Conservation (phyloP, 2,888 invertebrate species). For the Sarcophaga caerulescens region DNA sequence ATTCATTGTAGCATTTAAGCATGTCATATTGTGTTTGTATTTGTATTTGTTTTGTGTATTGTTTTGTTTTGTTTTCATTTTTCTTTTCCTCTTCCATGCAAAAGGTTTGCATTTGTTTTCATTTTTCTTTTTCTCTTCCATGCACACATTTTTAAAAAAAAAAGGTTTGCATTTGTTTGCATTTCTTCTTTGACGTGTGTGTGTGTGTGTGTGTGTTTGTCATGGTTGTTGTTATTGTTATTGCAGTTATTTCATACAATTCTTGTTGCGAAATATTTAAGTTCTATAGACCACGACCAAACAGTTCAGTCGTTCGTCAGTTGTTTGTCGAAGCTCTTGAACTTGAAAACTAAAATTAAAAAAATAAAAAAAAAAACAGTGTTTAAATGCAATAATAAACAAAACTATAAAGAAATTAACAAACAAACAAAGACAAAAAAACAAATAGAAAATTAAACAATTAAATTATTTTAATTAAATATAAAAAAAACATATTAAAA, state of each 20-base stretch:
- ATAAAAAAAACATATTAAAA: not conserved
- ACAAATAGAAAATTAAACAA: not conserved
- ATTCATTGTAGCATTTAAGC: conserved; percentile 24
- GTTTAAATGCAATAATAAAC: conserved; percentile 13
- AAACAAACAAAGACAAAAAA: conserved; percentile 8
- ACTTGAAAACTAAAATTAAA: conserved; percentile 63
- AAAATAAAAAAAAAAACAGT: not conserved
- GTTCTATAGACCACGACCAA: conserved; percentile 65
- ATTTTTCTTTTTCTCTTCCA: conserved; percentile 10
- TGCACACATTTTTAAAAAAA: too few relatives aligned
- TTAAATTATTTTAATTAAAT: not conserved
- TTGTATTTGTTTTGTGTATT: conserved; percentile 7
- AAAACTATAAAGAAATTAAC: conserved; percentile 8
- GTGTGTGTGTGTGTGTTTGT: conserved; percentile 40
- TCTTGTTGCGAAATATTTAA: conserved; percentile 64
- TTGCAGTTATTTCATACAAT: conserved; percentile 1
- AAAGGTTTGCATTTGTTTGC: conserved; percentile 46
- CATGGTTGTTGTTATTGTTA: conserved; percentile 14
- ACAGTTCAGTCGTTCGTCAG: conserved; percentile 68
- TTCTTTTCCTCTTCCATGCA: not conserved
- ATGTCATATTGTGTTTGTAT: conserved; percentile 10
- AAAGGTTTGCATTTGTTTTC: conserved; percentile 45
- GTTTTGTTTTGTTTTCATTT: conserved; percentile 18
- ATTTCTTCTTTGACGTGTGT: conserved; percentile 21
- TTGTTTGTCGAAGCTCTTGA: conserved; percentile 70